A percentile compares a stretch with the other conserved stretches of the same genome.
Conservation (phyloP, 2,888 invertebrate genomes). For the Trachelus stipa region DNA sequence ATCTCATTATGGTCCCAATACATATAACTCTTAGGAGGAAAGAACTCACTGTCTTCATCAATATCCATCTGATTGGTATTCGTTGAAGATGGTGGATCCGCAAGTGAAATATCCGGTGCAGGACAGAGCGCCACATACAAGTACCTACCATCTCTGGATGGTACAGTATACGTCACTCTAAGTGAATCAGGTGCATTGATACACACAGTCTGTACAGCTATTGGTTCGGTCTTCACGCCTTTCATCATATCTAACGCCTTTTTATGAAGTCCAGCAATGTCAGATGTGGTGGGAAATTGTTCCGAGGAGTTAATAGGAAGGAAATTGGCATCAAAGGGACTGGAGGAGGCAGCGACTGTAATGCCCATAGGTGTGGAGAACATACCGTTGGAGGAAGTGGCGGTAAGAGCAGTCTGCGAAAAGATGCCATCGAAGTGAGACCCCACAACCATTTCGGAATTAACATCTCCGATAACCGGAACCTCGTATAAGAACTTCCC, state of each 20-base stretch:
- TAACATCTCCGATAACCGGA: conserved; percentile 64
- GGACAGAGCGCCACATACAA: conserved; percentile 57
- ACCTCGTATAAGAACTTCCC: conserved; percentile 62
- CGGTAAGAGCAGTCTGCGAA: conserved; percentile 44
- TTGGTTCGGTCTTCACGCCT: conserved; percentile 53
- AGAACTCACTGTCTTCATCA: conserved; percentile 61
- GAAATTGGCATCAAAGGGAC: conserved; percentile 57
- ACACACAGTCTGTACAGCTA: conserved; percentile 56
- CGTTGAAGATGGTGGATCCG: conserved; percentile 62
- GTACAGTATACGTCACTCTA: conserved; percentile 50
- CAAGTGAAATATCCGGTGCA: conserved; percentile 38
- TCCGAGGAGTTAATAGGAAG: conserved; percentile 55
- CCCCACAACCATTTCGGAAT: conserved; percentile 58
- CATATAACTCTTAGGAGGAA: conserved; percentile 66
- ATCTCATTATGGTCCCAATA: conserved; percentile 73
- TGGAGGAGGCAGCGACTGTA: conserved; percentile 44
- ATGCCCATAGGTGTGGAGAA: conserved; percentile 46
- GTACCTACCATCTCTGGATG: conserved; percentile 57
- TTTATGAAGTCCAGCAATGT: conserved; percentile 51
- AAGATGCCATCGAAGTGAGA: conserved; percentile 57
- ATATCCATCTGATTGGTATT: conserved; percentile 61
- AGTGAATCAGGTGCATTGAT: conserved; percentile 57
- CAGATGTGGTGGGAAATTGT: conserved; percentile 60
- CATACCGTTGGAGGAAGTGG: conserved; percentile 58
- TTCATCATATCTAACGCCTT: conserved; percentile 53